Evolutionary conservation across 2,888 invertebrate genomes (phyloP).

Genomic region (Digitonthophagus gazella): DNA sequence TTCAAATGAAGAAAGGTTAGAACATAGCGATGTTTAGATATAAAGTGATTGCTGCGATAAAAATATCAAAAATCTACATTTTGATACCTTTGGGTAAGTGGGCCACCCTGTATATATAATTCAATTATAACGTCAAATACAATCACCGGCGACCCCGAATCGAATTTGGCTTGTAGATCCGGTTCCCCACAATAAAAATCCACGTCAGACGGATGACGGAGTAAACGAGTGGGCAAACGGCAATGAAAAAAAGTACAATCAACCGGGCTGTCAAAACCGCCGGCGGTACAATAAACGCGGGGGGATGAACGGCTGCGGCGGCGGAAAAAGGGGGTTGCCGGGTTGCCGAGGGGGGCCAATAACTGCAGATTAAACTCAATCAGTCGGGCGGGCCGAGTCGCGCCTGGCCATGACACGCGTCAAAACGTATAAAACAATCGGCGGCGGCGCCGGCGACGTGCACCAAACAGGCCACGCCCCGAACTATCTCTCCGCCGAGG

Average conservation of each 20-base stretch:
- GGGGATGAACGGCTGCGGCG: too few species aligned
- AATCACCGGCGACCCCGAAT: too few species aligned
- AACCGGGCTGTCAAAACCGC: neutral
- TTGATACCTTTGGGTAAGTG: too few species aligned
- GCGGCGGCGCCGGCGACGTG: constrained; percentile 12
- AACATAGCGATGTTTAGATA: too few species aligned
- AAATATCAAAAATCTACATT: too few species aligned
- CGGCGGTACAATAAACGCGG: neutral
- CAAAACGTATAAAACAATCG: constrained; percentile 32
- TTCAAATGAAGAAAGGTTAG: too few species aligned
- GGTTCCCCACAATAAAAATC: neutral
- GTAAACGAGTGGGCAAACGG: too few species aligned
- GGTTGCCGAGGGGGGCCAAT: constrained; percentile 16
- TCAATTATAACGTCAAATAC: too few species aligned
- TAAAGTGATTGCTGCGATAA: too few species aligned
- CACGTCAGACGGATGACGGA: neutral
- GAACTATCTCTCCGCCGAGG: constrained; percentile 22
- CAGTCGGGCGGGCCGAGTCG: constrained; percentile 3
- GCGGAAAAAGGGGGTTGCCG: too few species aligned
- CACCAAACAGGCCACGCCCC: constrained; percentile 7
- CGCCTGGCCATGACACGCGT: constrained; percentile 26
- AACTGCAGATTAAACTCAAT: constrained; percentile 23
- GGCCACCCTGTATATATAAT: too few species aligned
- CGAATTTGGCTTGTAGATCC: too few species aligned
- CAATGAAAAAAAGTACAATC: neutral